Conservation (phyloP, 2,797 vertebrate species). For the Scleropages formosus region DNA sequence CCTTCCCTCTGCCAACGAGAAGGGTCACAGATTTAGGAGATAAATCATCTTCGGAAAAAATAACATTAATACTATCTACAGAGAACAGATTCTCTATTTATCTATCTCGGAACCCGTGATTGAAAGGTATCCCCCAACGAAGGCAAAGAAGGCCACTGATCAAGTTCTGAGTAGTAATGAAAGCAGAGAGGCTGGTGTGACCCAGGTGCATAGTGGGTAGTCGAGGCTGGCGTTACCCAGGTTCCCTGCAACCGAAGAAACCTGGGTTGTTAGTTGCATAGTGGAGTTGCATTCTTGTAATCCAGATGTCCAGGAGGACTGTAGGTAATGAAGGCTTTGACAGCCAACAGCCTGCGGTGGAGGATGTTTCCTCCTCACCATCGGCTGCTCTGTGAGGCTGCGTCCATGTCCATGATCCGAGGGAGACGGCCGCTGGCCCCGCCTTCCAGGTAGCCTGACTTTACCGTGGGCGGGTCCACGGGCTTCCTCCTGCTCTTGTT, state of each 20-base stretch:
- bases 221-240: neutral
- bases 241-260: constrained; percentile 11
- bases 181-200: neutral
- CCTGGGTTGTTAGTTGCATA: constrained; percentile 17
- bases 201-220: neutral
- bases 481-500: constrained; percentile 61
- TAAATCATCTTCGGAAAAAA: constrained; percentile 9
- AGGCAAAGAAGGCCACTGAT: neutral
- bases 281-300: neutral
- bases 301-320: neutral
- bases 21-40: neutral
- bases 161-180: neutral
- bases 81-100: constrained; percentile 4
- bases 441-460: constrained; percentile 70
- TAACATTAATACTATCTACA: neutral
- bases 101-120: neutral
- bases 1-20: neutral
- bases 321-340: neutral
- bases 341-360: neutral
- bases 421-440: constrained; percentile 76
- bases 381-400: constrained; percentile 59
- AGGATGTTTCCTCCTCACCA: constrained; percentile 59
- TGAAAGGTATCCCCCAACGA: neutral
- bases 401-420: constrained; percentile 63
- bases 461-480: constrained; percentile 61